Conservation (phyloP, 2,797 vertebrate species). For the Myotis findleyi region DNA sequence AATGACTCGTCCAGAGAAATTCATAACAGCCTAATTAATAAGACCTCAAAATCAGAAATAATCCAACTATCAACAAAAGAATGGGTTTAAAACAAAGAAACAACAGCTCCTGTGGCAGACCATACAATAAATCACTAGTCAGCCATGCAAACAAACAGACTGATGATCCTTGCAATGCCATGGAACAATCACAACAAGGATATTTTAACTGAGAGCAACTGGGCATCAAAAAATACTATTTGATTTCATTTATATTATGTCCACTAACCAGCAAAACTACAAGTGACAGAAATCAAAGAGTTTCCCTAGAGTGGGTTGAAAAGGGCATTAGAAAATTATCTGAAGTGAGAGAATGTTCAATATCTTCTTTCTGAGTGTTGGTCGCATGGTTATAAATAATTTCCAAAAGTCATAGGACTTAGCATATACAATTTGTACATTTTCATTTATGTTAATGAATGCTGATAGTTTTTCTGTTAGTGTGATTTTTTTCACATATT, state of each 20-base stretch:
- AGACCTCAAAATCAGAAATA: not conserved
- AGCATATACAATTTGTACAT: not conserved
- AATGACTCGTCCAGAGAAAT: not conserved
- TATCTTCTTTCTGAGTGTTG: not conserved
- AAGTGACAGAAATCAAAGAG: not conserved
- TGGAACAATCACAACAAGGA: not conserved
- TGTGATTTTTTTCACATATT: not conserved
- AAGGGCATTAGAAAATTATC: not conserved
- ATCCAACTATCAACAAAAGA: not conserved
- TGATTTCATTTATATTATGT: not conserved
- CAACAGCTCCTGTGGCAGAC: not conserved
- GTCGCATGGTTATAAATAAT: not conserved
- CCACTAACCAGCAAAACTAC: not conserved
- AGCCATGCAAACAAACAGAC: not conserved
- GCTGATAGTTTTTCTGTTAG: not conserved
- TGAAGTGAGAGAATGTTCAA: not conserved
- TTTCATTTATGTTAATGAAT: not conserved
- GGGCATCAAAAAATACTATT: not conserved
- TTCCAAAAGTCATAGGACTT: not conserved
- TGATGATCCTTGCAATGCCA: accelerated
- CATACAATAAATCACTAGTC: not conserved
- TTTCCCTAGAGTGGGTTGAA: not conserved
- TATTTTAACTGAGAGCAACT: not conserved
- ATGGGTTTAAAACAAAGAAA: not conserved
- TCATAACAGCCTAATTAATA: not conserved